These are phyloP conservation scores for Morpho achilles DNA, from an alignment of 2,888 invertebrate genomes.

Conservation along the genomic window DNA sequence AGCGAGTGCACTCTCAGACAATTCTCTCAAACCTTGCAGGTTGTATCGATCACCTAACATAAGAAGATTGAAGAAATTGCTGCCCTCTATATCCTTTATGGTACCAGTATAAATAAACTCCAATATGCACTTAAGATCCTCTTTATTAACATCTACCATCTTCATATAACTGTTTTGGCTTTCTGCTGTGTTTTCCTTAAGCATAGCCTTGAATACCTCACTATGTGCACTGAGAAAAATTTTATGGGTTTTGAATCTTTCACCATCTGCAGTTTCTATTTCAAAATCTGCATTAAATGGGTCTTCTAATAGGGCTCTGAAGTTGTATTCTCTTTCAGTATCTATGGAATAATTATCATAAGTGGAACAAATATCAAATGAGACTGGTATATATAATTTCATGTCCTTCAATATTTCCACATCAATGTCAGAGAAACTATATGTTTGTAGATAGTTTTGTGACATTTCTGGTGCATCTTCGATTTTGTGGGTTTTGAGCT, in stretches of 20 bases:
- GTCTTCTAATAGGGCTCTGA: slow-evolving; percentile 47
- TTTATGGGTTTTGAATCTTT: slow-evolving; percentile 58
- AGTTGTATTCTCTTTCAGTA: slow-evolving; percentile 29
- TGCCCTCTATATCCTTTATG: slow-evolving; percentile 47
- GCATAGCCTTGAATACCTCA: slow-evolving; percentile 70
- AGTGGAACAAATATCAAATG: slow-evolving; percentile 30
- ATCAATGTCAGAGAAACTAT: slow-evolving; percentile 51
- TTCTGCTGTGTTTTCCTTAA: slow-evolving; percentile 65
- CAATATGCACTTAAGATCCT: slow-evolving; percentile 53
- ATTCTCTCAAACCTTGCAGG: slow-evolving; percentile 49
- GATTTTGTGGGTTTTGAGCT: slow-evolving; percentile 41
- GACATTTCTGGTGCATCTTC: slow-evolving; percentile 32
- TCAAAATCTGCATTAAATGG: slow-evolving; percentile 61
- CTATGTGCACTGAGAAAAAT: slow-evolving; percentile 53
- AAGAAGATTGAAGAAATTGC: slow-evolving; percentile 50
- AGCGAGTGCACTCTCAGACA: slow-evolving; percentile 49
- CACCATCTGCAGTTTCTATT: slow-evolving; percentile 60
- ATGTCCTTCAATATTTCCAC: slow-evolving; percentile 51
- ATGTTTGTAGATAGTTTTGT: slow-evolving; percentile 51
- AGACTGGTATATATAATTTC: slow-evolving; percentile 50
- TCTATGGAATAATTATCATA: slow-evolving; percentile 20
- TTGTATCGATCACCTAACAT: slow-evolving; percentile 62
- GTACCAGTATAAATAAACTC: slow-evolving; percentile 65
- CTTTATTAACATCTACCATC: slow-evolving; percentile 52
- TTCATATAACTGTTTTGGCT: slow-evolving; percentile 58